phyloP scores from a whole-genome alignment of 2,888 invertebrate species.

The Agriopis leucophaearia region DNA sequence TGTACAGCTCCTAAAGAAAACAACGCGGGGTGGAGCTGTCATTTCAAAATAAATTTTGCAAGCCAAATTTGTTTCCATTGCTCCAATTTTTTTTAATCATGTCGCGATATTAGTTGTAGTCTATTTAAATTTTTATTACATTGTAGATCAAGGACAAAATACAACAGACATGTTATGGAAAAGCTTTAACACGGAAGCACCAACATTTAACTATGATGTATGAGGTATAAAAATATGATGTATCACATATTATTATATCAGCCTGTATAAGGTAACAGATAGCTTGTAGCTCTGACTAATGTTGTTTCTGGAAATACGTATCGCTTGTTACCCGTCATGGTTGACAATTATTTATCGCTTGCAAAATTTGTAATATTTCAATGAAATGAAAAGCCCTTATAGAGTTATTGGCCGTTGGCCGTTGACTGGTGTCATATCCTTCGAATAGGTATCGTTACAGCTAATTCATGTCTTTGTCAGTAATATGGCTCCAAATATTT shows the following conservation, averaged over 20 bases:
- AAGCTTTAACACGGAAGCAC: constrained; percentile 37
- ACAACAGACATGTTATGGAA: constrained; percentile 8
- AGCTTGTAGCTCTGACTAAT: constrained; percentile 44
- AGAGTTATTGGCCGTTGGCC: constrained; percentile 38
- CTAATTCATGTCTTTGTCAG: constrained; percentile 37
- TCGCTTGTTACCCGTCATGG: constrained; percentile 42
- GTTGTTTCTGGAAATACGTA: constrained; percentile 46
- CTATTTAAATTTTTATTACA: neutral
- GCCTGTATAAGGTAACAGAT: constrained; percentile 37
- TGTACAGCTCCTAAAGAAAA: too few species aligned
- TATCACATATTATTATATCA: constrained; percentile 32
- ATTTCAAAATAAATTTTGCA: neutral
- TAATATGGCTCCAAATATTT: constrained; percentile 17
- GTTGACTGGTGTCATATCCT: constrained; percentile 31
- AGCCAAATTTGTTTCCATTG: too few species aligned
- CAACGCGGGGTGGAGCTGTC: neutral
- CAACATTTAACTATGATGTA: constrained; percentile 39
- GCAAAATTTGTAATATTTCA: constrained; percentile 44
- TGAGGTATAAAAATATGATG: constrained; percentile 44
- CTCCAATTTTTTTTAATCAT: too few species aligned
- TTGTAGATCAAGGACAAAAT: constrained; percentile 18
- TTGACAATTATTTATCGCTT: constrained; percentile 47
- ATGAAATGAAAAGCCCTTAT: constrained; percentile 43
- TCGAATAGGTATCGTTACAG: constrained; percentile 23
- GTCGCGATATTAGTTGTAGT: too few species aligned